These are phyloP conservation scores for Percopsis omiscomaycus DNA, from an alignment of 2,797 vertebrate species.

Conservation along the genomic window DNA sequence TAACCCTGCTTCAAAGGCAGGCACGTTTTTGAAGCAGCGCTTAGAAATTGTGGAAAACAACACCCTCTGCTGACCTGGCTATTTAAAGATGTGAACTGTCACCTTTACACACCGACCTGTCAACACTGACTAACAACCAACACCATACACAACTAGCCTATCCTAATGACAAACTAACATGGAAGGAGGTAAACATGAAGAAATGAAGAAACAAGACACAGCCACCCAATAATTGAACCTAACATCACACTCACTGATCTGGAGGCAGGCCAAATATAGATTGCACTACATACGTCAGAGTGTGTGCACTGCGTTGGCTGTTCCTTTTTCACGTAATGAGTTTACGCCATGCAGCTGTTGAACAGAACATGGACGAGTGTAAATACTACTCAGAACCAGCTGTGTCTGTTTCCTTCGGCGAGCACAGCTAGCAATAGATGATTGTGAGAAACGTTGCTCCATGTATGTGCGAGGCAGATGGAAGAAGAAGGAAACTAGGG, in stretches of 20 bases:
- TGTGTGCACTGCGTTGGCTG: constrained; percentile 37
- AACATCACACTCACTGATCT: background rate
- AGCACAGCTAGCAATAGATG: constrained; percentile 26
- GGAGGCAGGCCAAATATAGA: constrained; percentile 9
- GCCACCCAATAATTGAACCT: constrained; percentile 20
- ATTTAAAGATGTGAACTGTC: constrained; percentile 46
- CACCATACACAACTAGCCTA: background rate
- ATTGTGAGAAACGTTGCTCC: constrained; percentile 23
- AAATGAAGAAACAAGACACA: constrained; percentile 26
- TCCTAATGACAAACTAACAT: constrained; percentile 18
- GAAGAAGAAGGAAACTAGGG: constrained; percentile 47
- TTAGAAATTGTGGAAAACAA: constrained; percentile 33
- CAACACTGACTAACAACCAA: constrained; percentile 19
- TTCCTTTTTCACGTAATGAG: constrained; percentile 40
- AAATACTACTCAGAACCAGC: constrained; percentile 42
- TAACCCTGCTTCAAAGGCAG: constrained; percentile 46
- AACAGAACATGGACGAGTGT: constrained; percentile 37
- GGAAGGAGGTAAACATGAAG: constrained; percentile 5
- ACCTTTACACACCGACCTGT: constrained; percentile 30
- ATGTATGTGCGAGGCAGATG: constrained; percentile 44
- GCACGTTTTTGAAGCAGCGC: constrained; percentile 16
- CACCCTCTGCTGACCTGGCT: constrained; percentile 23
- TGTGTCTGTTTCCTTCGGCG: constrained; percentile 35
- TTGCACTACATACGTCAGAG: constrained; percentile 31
- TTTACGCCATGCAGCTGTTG: constrained; percentile 28